Conservation (phyloP, 2,888 invertebrate species). For the Pardosa pseudoannulata region DNA sequence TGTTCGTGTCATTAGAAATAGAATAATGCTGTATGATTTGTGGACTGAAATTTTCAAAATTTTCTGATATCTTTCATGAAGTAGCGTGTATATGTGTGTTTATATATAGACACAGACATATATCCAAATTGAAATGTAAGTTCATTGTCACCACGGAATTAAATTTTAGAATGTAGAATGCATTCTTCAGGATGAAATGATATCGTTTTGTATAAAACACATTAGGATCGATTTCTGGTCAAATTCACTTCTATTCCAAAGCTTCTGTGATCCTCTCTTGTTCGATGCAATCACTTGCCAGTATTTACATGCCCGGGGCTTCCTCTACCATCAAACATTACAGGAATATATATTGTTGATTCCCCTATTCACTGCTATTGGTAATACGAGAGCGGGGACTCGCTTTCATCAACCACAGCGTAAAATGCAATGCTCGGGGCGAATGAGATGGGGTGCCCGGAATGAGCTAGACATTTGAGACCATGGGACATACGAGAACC, state of each 20-base stretch:
- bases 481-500: not conserved
- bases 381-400: slow-evolving; percentile 5
- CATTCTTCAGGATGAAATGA: too few relatives aligned
- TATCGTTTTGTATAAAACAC: too few relatives aligned
- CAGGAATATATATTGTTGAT: not conserved
- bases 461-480: slow-evolving; percentile 3
- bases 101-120: too few relatives aligned
- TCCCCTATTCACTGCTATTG: not conserved
- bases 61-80: too few relatives aligned
- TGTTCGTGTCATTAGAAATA: too few relatives aligned
- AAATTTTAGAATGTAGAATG: too few relatives aligned
- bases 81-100: too few relatives aligned
- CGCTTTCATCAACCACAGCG: not conserved
- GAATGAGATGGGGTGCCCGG: not conserved
- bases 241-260: not conserved
- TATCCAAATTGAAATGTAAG: too few relatives aligned
- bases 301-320: not conserved
- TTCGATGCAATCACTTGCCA: not conserved
- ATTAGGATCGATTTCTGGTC: too few relatives aligned
- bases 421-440: not conserved
- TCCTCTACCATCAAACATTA: not conserved
- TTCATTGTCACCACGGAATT: too few relatives aligned
- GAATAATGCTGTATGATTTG: too few relatives aligned
- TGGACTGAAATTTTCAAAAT: too few relatives aligned
- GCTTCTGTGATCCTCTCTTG: not conserved